Conservation (phyloP, 2,888 invertebrate species). For the Eurytoma adleriae region DNA sequence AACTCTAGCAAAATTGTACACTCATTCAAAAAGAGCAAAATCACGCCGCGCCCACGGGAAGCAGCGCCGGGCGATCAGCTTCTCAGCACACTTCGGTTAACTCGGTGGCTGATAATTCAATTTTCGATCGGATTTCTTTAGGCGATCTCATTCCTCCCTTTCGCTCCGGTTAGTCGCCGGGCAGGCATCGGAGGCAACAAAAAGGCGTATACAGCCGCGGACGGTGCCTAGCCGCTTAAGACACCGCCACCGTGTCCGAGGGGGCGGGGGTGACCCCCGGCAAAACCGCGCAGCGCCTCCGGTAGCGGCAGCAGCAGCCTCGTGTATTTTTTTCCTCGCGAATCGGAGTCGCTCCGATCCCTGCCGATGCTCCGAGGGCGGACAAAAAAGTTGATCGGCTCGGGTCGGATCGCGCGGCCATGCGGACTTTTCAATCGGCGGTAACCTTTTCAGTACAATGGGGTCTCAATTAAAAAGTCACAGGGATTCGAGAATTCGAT, state of each 20-base stretch:
- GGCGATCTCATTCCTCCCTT: slow-evolving; percentile 3
- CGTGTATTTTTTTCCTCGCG: slow-evolving; percentile 21
- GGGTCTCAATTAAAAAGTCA: slow-evolving; percentile 53
- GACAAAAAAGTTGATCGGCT: slow-evolving; percentile 58
- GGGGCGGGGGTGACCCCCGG: neutral
- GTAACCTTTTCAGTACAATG: slow-evolving; percentile 53
- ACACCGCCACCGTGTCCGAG: slow-evolving; percentile 40
- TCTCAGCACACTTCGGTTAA: slow-evolving; percentile 3
- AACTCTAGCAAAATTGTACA: too few relatives aligned
- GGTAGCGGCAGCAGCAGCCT: slow-evolving; percentile 15
- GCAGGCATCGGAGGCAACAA: neutral
- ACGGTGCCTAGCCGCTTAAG: slow-evolving; percentile 13
- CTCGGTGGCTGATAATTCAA: slow-evolving; percentile 46
- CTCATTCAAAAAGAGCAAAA: neutral
- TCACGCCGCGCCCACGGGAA: neutral
- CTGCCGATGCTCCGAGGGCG: neutral
- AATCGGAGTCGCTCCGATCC: slow-evolving; percentile 52
- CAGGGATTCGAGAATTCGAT: slow-evolving; percentile 46
- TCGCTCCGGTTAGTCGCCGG: neutral
- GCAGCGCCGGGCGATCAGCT: neutral
- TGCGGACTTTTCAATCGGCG: slow-evolving; percentile 53
- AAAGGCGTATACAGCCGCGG: neutral
- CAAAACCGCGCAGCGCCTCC: slow-evolving; percentile 26
- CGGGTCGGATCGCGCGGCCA: slow-evolving; percentile 43
- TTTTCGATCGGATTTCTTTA: slow-evolving; percentile 52